Conservation (phyloP, 1,140 invertebrate species). For the Antheraea mylitta region DNA sequence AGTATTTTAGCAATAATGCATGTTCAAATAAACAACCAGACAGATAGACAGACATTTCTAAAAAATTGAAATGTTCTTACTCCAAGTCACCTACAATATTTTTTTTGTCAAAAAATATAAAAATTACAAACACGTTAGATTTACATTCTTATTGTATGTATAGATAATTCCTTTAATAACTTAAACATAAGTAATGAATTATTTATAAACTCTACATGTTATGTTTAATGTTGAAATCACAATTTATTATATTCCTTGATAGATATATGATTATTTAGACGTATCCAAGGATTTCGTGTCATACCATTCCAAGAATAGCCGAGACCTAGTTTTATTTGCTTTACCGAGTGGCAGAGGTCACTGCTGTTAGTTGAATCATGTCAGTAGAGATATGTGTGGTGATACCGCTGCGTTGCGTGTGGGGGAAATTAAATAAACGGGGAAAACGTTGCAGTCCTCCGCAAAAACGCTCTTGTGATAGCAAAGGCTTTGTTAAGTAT, state of each 20-base stretch:
- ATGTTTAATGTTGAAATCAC: background rate
- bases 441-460: background rate
- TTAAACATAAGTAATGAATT: no score
- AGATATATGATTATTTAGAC: background rate
- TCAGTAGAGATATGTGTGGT: constrained; percentile 19
- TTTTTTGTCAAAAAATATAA: no score
- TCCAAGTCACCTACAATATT: no score
- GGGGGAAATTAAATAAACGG: constrained; percentile 18
- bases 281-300: constrained; percentile 27
- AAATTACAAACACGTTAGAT: no score
- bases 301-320: constrained; percentile 31
- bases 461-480: background rate
- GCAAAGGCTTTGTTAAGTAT: background rate
- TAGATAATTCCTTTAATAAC: no score
- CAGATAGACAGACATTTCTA: no score
- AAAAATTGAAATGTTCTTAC: no score
- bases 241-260: background rate
- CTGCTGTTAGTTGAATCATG: constrained; percentile 31
- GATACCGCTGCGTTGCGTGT: constrained; percentile 32
- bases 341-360: constrained; percentile 33
- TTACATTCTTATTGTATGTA: no score
- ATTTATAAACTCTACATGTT: no score
- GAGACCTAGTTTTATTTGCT: constrained; percentile 36
- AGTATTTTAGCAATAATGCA: no score
- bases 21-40: no score